Conservation (phyloP, 1,140 invertebrate genomes). For the Halesus radiatus region DNA sequence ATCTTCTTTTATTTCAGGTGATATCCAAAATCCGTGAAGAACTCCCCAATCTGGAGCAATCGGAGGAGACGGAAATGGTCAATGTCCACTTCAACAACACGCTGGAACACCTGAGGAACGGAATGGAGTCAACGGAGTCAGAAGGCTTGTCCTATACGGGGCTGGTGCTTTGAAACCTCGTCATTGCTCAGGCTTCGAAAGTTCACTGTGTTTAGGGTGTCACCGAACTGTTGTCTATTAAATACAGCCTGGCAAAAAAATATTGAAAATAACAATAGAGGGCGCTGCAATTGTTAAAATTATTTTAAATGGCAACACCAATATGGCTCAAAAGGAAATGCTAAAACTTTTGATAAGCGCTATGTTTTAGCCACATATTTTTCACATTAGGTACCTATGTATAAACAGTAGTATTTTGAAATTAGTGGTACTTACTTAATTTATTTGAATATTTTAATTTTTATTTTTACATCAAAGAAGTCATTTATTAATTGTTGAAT, state of each 20-base stretch:
- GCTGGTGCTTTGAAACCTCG: constrained; percentile 62
- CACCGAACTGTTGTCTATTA: no score
- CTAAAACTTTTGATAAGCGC: no score
- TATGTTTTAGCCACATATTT: not conserved
- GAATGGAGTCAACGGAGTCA: constrained; percentile 76
- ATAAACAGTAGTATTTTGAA: no score
- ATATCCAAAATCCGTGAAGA: constrained; percentile 94
- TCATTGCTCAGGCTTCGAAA: not conserved
- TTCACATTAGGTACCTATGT: not conserved
- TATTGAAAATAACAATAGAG: no score
- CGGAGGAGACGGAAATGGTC: constrained; percentile 96
- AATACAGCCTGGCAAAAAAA: no score
- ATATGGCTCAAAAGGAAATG: not conserved
- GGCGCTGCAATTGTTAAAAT: no score
- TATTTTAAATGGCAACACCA: not conserved
- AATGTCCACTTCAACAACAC: constrained; percentile 95
- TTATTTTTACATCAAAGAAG: no score
- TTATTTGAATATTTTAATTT: no score
- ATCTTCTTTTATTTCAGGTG: constrained; percentile 72
- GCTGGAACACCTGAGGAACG: constrained; percentile 80
- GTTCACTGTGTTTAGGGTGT: no score
- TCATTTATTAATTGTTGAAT: no score
- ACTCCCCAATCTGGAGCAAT: constrained; percentile 91
- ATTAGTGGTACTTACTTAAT: no score
- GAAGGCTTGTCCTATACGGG: constrained; percentile 77